Base-by-base conservation (phyloP, 2,797 vertebrate species). In the Oryzias dopingdopingensis region DNA sequence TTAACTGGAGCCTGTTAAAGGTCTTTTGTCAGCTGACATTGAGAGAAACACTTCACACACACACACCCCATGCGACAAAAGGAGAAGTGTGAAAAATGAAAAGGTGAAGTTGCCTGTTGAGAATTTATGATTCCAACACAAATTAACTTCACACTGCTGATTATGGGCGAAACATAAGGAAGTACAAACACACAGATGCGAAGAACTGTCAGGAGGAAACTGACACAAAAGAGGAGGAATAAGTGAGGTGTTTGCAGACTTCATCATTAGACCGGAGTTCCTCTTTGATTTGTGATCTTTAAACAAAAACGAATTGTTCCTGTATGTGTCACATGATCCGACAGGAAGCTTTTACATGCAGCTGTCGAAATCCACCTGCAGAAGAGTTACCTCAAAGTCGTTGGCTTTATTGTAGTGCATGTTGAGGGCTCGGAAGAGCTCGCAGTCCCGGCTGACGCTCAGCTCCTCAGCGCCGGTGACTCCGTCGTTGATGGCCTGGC, bases 341-440 rank as follows among this genome's bases (percentile, higher is more conserved):
- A 37, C 8, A 37, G 2, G 32, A 37, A 13, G 32, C 32, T 37
- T 37, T 3, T 3, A 37, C 26, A 2, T 29, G 6, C 0, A 6
- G 26, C 26, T 13, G 32, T 37, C 2, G 32, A 37, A 37, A 37
- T 37, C 32, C 32, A 37, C 10, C 32, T 37, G 32, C 12, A 37
- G 42, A 62, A 42, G 46, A 18, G n/a, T n/a, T 96, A 98, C 96
- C 97, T 99, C 96, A 89, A 99, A 99, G 91, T 99, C 97, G 69
- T 99, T 99, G 85, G 96, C 96, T 91, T 99, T 99, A 92, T 99
- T 99, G 94, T 99, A 99, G 93, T 99, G 97, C 97, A 99, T 98
- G 94, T 99, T 99, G 83, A 99, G 94, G 81, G 96, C 96, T 18
- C 97, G 90, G 92, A 95, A 99, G 66, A 99, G 96, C 92, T 99